These are phyloP conservation scores for Mythimna vitellina DNA, from an alignment of 2,888 invertebrate genomes.

Conservation along the genomic window DNA sequence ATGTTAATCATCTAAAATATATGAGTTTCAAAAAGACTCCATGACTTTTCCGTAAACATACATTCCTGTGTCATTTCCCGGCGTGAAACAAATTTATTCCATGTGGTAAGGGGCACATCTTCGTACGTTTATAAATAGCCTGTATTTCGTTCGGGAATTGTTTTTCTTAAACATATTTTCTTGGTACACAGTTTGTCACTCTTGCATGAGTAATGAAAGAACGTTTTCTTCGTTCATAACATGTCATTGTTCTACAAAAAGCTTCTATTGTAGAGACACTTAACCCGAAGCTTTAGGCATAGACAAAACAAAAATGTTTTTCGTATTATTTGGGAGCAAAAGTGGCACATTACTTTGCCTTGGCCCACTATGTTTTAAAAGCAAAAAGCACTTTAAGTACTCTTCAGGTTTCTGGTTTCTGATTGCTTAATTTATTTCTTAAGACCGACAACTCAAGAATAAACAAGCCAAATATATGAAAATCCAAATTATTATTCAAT, in stretches of 20 bases:
- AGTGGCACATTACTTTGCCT: conserved; percentile 11
- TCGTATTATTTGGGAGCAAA: conserved; percentile 29
- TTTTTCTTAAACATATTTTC: conserved; percentile 51
- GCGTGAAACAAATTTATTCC: conserved; percentile 46
- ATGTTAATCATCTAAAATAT: conserved; percentile 8
- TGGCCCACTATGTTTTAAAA: conserved; percentile 1
- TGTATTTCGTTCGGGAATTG: conserved; percentile 50
- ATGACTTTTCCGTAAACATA: conserved; percentile 9
- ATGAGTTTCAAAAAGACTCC: conserved; percentile 1
- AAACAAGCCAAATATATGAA: neutral
- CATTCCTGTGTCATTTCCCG: conserved; percentile 6
- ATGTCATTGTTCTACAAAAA: conserved; percentile 36
- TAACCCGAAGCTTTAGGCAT: conserved; percentile 30
- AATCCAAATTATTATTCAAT: conserved; percentile 6
- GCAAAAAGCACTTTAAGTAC: conserved; percentile 2
- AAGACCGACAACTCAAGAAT: neutral
- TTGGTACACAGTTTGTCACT: conserved; percentile 35
- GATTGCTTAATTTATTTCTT: neutral
- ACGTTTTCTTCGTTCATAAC: conserved; percentile 29
- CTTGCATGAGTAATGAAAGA: conserved; percentile 46
- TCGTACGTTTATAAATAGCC: conserved; percentile 51
- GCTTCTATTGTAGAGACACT: conserved; percentile 30
- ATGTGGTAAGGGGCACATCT: conserved; percentile 37
- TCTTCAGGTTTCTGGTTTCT: neutral
- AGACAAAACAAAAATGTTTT: conserved; percentile 38